Conservation (phyloP, 2,113 vertebrate species). For the Steatornis caripensis region DNA sequence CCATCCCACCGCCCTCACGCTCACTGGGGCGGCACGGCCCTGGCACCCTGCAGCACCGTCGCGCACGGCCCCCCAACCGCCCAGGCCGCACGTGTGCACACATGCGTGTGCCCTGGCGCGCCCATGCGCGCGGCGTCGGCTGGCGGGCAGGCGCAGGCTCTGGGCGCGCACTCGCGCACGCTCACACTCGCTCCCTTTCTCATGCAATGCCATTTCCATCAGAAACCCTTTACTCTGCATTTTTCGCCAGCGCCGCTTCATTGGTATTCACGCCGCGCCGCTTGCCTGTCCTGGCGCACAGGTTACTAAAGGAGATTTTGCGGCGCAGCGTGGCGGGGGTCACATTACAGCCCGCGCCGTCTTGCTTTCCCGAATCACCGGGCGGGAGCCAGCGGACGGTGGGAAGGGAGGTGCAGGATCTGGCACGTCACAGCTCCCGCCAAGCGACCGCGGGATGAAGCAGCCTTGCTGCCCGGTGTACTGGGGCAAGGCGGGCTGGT, state of each 20-base stretch:
- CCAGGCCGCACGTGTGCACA: not conserved
- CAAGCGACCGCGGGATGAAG: not conserved
- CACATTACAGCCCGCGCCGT: not conserved
- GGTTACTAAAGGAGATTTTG: slow-evolving; percentile 52
- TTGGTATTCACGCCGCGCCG: slow-evolving; percentile 19
- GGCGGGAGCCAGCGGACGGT: not conserved
- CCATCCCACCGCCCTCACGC: not conserved
- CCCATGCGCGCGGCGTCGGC: not conserved
- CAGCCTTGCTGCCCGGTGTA: not conserved
- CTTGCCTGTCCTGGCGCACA: slow-evolving; percentile 32
- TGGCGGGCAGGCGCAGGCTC: not conserved
- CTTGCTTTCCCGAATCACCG: not conserved
- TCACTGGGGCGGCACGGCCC: not conserved
- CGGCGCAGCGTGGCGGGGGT: not conserved
- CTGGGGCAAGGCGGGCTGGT: not conserved
- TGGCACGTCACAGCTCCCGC: not conserved
- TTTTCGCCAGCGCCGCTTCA: slow-evolving; percentile 31
- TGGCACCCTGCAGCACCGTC: not conserved
- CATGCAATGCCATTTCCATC: slow-evolving; percentile 36
- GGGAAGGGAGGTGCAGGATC: not conserved
- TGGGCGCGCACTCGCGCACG: not conserved
- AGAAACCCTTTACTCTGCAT: slow-evolving; percentile 59
- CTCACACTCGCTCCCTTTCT: not conserved
- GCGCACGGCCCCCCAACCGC: not conserved
- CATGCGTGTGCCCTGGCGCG: not conserved